Conservation (phyloP, 2,888 invertebrate species). For the Timema podura region DNA sequence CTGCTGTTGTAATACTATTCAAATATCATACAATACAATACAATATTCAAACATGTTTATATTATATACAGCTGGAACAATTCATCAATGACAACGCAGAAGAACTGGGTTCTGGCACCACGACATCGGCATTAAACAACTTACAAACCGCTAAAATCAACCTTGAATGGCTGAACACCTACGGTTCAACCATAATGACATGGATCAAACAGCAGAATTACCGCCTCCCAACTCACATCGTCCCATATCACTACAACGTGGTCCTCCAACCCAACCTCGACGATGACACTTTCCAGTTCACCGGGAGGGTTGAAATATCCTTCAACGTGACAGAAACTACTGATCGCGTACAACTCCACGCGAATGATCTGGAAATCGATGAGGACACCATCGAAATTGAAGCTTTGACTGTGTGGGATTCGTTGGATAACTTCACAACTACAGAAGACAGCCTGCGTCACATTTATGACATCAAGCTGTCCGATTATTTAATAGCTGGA, state of each 20-base stretch:
- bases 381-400: slow-evolving; percentile 8
- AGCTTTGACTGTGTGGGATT: background rate
- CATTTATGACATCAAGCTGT: background rate
- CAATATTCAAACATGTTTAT: background rate
- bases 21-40: no score
- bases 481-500: background rate
- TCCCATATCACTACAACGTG: slow-evolving; percentile 23
- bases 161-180: slow-evolving; percentile 6
- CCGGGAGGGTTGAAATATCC: slow-evolving; percentile 31
- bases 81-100: background rate
- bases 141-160: background rate
- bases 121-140: background rate
- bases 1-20: no score
- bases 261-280: slow-evolving; percentile 24
- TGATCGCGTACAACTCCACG: slow-evolving; percentile 36
- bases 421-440: no score
- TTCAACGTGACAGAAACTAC: slow-evolving; percentile 59
- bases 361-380: slow-evolving; percentile 22
- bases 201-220: slow-evolving; percentile 25
- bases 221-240: slow-evolving; percentile 21
- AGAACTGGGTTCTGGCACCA: no score
- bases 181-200: background rate
- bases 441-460: background rate
- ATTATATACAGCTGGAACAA: slow-evolving; percentile 8
- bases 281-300: slow-evolving; percentile 31